Base-by-base conservation (phyloP, 2,888 invertebrate genomes). In the Lochmaea crataegi region DNA sequence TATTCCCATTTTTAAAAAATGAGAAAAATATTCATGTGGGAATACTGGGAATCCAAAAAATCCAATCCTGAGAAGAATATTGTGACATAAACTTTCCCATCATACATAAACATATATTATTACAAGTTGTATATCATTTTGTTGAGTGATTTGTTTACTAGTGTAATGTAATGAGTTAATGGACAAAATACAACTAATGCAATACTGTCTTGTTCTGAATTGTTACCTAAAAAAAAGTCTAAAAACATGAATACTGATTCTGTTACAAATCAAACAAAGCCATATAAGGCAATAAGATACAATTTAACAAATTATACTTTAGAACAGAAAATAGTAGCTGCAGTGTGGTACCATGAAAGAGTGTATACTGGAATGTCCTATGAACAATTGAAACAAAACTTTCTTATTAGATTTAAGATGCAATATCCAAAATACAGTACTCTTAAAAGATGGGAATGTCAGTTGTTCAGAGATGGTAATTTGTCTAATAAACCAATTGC, bases 331-430 rank as follows among this genome's bases (percentile, higher is more conserved):
- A 61, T 69, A 12, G 69, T 69, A 22, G 41, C 63, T 5, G 51
- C 69, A n/a, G 53, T 63, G 2, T 69, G 69, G 61, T 61, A 53
- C 60, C 61, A 63, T 26, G 69, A 69, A 41, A 69, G 32, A 51
- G 45, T 57, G 11, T 61, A 45, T 38, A 68, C 56, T 26, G 48
- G 48, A 61, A 42, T 57, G 18, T 60, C 69, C 7, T 26, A 42
- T 16, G 63, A 51, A 2, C 53, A 69, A 7, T 16, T 69, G 14
- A 51, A 63, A 38, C 51, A 69, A 60, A 69, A 69, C 42, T 69
- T 63, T 61, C 14, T 53, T 0, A 14, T 11, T n/a, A 56, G 68
- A 16, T 68, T 68, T 60, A 32, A 48, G 42, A 60, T 12, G 18
- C 58, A 58, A 41, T 56, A n/a, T 26, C 69, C 69, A 5, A 48